Conservation (phyloP, 2,888 invertebrate species). For the Polietes domitor region DNA sequence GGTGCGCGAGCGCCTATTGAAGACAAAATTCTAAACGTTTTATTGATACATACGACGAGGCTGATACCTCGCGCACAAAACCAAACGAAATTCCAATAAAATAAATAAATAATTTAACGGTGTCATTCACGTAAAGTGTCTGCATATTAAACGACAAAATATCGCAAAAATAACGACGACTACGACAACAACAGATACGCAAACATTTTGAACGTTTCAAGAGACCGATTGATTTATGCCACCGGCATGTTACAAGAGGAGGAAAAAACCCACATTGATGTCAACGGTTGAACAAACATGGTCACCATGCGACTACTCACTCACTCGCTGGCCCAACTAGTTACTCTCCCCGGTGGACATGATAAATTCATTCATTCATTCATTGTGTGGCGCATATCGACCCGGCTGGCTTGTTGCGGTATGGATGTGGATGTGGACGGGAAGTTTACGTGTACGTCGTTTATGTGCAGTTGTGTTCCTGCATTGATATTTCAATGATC, state of each 20-base stretch:
- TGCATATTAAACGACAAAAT: conserved; percentile 68
- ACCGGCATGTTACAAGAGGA: conserved; percentile 64
- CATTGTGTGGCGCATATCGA: conserved; percentile 22
- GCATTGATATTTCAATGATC: conserved; percentile 61
- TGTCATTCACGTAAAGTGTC: conserved; percentile 64
- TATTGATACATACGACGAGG: conserved; percentile 15
- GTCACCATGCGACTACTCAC: conserved; percentile 27
- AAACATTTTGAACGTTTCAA: conserved; percentile 61
- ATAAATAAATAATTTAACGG: conserved; percentile 65
- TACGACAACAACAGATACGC: conserved; percentile 18
- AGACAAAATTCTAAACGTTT: conserved; percentile 11
- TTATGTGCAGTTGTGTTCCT: conserved; percentile 8
- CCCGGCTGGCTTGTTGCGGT: too few species aligned
- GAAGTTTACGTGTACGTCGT: too few species aligned
- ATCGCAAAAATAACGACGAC: conserved; percentile 14
- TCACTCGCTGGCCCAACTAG: neutral
- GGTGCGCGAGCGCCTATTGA: conserved; percentile 12
- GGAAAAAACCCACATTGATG: conserved; percentile 62
- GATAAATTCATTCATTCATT: conserved; percentile 40
- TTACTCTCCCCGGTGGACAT: neutral
- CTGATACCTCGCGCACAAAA: neutral
- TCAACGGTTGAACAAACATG: conserved; percentile 60
- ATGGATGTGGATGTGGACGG: too few species aligned
- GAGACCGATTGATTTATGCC: conserved; percentile 67
- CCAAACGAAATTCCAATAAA: conserved; percentile 29